Conservation (phyloP, 2,113 vertebrate genomes). For the Gobio gobio region DNA sequence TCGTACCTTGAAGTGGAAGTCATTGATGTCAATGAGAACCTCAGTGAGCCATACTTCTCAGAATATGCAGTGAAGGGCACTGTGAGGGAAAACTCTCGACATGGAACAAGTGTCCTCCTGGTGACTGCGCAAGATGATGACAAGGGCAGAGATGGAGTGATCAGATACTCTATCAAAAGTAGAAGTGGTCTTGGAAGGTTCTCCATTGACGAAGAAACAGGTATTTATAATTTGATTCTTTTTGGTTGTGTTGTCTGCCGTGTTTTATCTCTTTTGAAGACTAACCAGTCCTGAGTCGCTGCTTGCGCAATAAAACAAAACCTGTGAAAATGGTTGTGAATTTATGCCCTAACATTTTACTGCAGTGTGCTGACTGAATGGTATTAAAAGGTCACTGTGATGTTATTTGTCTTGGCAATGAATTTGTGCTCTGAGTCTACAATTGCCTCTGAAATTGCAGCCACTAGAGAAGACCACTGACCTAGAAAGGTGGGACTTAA, state of each 20-base stretch:
- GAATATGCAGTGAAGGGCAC: conserved; percentile 88
- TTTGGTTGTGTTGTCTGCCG: background rate
- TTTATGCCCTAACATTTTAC: conserved; percentile 27
- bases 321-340: conserved; percentile 6
- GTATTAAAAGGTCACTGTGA: conserved; percentile 41
- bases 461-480: conserved; percentile 33
- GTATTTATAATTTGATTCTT: conserved; percentile 76
- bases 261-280: background rate
- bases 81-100: conserved; percentile 91
- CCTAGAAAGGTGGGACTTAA: conserved; percentile 49
- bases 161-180: conserved; percentile 91
- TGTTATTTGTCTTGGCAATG: conserved; percentile 40
- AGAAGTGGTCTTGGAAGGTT: conserved; percentile 93
- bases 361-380: conserved; percentile 29
- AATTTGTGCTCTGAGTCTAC: conserved; percentile 31
- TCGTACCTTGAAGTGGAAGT: conserved; percentile 95
- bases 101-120: conserved; percentile 89
- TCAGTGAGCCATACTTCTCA: conserved; percentile 89
- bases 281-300: background rate
- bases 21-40: conserved; percentile 94
- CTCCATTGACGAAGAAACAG: conserved; percentile 94
- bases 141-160: conserved; percentile 85
- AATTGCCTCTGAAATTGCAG: conserved; percentile 21
- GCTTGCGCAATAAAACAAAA: conserved; percentile 18
- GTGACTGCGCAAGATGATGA: conserved; percentile 89